Conservation (phyloP, 2,113 vertebrate genomes). For the Mastomys coucha region DNA sequence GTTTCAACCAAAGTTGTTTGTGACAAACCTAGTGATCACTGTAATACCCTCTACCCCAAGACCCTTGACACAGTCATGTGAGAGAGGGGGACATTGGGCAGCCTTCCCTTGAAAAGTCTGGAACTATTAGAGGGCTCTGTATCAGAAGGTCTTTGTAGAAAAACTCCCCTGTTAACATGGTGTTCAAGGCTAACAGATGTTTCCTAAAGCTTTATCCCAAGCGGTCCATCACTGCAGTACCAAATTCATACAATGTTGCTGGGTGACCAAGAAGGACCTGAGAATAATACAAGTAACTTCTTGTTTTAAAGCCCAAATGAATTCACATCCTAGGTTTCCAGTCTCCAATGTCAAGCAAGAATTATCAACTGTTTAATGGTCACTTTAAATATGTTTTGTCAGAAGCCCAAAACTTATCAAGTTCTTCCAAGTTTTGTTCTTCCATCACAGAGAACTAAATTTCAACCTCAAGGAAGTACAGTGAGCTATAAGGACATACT, state of each 20-base stretch:
- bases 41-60: background rate
- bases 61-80: no score
- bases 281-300: background rate
- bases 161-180: background rate
- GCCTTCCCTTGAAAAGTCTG: background rate
- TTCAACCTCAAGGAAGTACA: conserved; percentile 34
- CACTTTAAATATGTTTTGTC: conserved; percentile 44
- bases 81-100: background rate
- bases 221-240: background rate
- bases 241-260: background rate
- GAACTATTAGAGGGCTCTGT: background rate
- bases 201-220: conserved; percentile 16
- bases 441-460: conserved; percentile 12
- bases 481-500: background rate
- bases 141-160: background rate
- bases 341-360: conserved; percentile 49
- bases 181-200: background rate
- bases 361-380: conserved; percentile 38
- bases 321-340: conserved; percentile 17
- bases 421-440: background rate
- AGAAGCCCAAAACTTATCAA: conserved; percentile 57
- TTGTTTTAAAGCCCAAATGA: conserved; percentile 37
- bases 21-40: background rate
- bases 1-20: background rate
- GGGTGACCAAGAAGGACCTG: conserved; percentile 14